Evolutionary conservation across 2,888 invertebrate species (phyloP), one percentile per base, ranked within the genome.

Genomic region (Cynaeus angustus): DNA sequence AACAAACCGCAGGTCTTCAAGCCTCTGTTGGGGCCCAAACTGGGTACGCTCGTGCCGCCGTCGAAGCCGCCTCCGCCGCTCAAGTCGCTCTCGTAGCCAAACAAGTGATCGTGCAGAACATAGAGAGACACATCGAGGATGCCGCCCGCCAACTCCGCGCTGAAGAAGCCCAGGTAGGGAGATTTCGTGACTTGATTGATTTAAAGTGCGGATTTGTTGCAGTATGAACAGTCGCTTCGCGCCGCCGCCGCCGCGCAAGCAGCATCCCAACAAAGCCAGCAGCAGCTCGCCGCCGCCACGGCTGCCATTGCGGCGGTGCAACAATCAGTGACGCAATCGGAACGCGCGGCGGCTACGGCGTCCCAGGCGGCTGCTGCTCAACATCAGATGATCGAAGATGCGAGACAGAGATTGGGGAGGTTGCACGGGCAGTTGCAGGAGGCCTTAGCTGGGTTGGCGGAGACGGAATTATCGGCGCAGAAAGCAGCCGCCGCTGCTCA

Each of bases 1-100:
- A 93, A 79, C 90, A 90, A 16, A 89, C 91, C 0, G 92, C 92
- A 0, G 92, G 90, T 0, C 90, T 90, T 66, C 92, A 92, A 80
- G 92, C 92, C 0, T 92, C 92, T 0, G 92, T 91, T 77, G 89
- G 91, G 2, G 92, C 92, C 0, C 91, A 92, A 84, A 92, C 90
- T 76, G 90, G 90, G 0, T 79, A 92, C 16, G 92, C 92, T 0
- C 92, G 91, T 79, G 89, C 91, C 0, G 92, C 92, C 0, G 88
- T 89, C 0, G 79, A 77, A 73, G 88, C 92, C 0, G 88, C 89
- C 0, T 87, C 88, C n/a, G 89, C 89, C 1, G 90, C 89, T 0
- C 88, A 89, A 3, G 89, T 89, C 0, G 92, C 85, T 78, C 88
- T 85, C 78, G 91, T 85, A 81, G 92, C 88, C 82, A 89, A 89